Base-by-base conservation (phyloP, 2,797 vertebrate species). In the Peromyscus eremicus region DNA sequence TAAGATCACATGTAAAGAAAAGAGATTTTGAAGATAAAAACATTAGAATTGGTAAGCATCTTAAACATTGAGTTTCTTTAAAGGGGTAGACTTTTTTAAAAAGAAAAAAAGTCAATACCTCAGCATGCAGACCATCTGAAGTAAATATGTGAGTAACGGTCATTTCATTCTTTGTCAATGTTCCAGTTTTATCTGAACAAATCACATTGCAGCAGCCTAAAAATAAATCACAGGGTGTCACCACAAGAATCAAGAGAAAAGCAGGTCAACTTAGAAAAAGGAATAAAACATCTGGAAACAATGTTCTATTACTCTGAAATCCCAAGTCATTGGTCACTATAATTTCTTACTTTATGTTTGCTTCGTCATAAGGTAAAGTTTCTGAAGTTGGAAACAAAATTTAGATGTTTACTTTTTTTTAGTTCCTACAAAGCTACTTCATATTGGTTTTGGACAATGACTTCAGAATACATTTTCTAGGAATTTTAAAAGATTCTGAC, bases 151-250 rank as follows among this genome's bases (percentile, higher is more conserved):
- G 99, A 68, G 99, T 99, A 94, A 99, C 99, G 0, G 99, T 99
- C 99, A 99, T 99, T 98, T 99, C 99, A 89, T 99, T 99, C 98
- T 99, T 99, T 10, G 99, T 99, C 97, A 99, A 97, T 14, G 99
- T 99, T 96, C 99, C 99, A 17, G 99, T 99, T 98, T 99, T 99
- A 98, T 99, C 99, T 0, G 99, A 99, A 96, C 99, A 99, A 98
- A 99, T 99, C 95, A 99, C 99, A 4, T 99, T 99, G 97, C 99
- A 99, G 98, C 99, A 99, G 96, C 99, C 99, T 98, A 89, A 96
- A 98, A 96, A 96, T 0, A 95, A 97, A 95, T 0, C 73, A 95
- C 90, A 37, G 70, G 1, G 19, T 5, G 10, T 97, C 60, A 97
- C 29, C 87, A 87, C 40, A 43, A 93, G 73, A 91, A 64, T 62